Evolutionary conservation across 2,888 invertebrate genomes (phyloP).

Genomic region (Euzetes globulus): DNA sequence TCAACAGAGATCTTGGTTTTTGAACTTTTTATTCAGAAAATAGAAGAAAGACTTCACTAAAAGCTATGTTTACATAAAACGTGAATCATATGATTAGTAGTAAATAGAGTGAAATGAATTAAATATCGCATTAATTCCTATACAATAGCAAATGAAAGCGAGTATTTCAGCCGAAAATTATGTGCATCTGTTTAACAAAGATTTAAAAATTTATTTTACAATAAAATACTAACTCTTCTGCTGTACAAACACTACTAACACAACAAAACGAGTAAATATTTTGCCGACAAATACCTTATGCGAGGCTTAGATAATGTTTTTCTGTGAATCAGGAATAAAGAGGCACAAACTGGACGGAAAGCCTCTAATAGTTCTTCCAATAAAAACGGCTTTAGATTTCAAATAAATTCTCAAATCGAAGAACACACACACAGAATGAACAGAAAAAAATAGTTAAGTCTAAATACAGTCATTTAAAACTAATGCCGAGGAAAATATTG

Average conservation of each 20-base stretch:
- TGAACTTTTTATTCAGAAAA: too few species aligned
- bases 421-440: neutral
- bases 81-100: neutral
- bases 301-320: neutral
- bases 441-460: neutral
- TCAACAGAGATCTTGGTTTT: too few species aligned
- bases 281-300: slow-evolving; percentile 28
- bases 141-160: neutral
- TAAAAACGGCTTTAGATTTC: slow-evolving; percentile 5
- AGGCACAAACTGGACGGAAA: neutral
- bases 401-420: neutral
- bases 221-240: neutral
- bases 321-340: neutral
- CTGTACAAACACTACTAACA: neutral
- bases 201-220: neutral
- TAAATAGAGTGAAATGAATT: neutral
- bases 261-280: slow-evolving; percentile 18
- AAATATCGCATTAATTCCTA: neutral
- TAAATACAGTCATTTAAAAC: neutral
- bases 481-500: neutral
- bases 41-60: neutral
- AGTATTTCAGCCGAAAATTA: neutral
- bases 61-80: neutral
- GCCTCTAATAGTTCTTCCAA: slow-evolving; percentile 7
- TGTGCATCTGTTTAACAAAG: neutral